Base-by-base conservation (phyloP, 2,113 vertebrate species). In the Sardina pilchardus region DNA sequence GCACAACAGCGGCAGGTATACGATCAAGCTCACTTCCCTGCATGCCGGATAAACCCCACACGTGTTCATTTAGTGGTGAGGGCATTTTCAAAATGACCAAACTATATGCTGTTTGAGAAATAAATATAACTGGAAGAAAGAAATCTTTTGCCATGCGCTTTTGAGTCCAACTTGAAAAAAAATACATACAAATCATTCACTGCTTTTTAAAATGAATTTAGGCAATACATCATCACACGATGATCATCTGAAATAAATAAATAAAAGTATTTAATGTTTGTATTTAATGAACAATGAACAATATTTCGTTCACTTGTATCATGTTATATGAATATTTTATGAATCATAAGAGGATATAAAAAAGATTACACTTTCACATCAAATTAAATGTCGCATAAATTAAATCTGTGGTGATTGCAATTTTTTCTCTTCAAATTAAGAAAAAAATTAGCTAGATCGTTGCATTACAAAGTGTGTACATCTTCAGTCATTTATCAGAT, bases 401-500 rank as follows among this genome's bases (percentile, higher is more conserved):
- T 45, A 45, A 45, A 47, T 36, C 63, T 30, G 14, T 34, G 26
- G 2, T 14, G 34, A 71, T 12, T 12, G 9, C 26, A 71, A 78
- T 39, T 34, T 12, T 78, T 36, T 30, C n/a, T 1, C n/a, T n/a
- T n/a, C n/a, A n/a, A n/a, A n/a, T 17, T 36, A 30, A 14, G 36
- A 78, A 78, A 71, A 75, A 78, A 78, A 34, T 6, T 4, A 78
- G 71, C 14, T 34, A 17, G 34, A 78, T 78, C 71, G 19, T 34
- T 17, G 36, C 36, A 14, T 16, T 78, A 78, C 16, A 78, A 78
- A 36, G 71, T 78, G 30, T 78, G 30, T 78, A 78, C 34, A 78
- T 78, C 30, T 78, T 34, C 4, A 78, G 71, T 78, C 71, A 78
- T 78, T 78, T 78, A 78, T 78, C 71, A 78, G 71, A 78, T 78